Evolutionary conservation across 30 jellyfish, hydroid and myxozoan species (phyloP), one percentile per base, ranked within the genome.

Genomic region (Mastigias papua): DNA sequence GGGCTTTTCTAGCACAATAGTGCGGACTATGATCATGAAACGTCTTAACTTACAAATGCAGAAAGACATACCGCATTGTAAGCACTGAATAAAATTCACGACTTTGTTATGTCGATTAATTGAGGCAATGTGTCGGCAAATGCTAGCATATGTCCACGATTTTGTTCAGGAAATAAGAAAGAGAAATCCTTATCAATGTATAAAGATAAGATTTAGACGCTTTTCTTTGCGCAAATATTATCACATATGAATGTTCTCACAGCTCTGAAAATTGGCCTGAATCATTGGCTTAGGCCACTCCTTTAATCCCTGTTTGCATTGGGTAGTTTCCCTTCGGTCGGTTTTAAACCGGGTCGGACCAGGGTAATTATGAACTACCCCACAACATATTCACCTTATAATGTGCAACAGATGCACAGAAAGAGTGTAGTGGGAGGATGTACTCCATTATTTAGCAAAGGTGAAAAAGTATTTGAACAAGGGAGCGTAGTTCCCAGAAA

Each of bases 71-170:
- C 90, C 90, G 90, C 80, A 63, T 80, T 80, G 90, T 80, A 57
- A 15, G 81, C 46, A 19, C 37, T 54, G 80, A 60, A 63, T 63
- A 46, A 61, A 28, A 34, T 37, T 75, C 66, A 75, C 48, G 81
- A 28, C 73, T 37, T 60, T 80, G 46, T 62, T 80, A 37, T 80
- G 73, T 66, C 73, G 79, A 25, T 73, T 80, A 50, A 60, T 78
- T 80, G 74, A 80, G 20, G 81, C 80, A 28, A n/a, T 26, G 72
- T 80, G 90, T 61, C 90, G 90, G 90, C 75, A 73, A 80, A 48
- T 65, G 90, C 73, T 35, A 80, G 63, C 81, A 26, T 35, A 75
- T 80, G 63, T 50, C 54, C 81, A 80, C 63, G 81, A 63, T 34
- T 62, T 64, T 64, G 17, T 22, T 30, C 49, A 80, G 81, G 80